Evolutionary conservation across 2,888 invertebrate genomes (phyloP).

Genomic region (Thera obeliscata): DNA sequence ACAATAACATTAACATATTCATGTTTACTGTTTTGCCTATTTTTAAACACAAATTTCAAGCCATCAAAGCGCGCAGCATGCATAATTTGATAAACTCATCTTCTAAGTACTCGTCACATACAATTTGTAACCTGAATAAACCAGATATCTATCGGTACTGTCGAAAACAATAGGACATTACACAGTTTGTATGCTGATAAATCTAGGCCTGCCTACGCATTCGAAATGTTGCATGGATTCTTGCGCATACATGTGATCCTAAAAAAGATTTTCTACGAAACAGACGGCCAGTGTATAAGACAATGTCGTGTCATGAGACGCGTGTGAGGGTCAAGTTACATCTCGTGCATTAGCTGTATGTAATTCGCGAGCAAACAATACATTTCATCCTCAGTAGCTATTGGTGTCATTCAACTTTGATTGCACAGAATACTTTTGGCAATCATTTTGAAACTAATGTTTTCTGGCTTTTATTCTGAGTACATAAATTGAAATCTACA

Average conservation of each 20-base stretch:
- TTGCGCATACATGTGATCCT: slow-evolving; percentile 54
- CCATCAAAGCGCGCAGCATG: slow-evolving; percentile 16
- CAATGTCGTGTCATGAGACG: slow-evolving; percentile 60
- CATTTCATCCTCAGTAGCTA: slow-evolving; percentile 29
- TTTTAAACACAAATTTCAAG: slow-evolving; percentile 13
- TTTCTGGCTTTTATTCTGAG: not conserved
- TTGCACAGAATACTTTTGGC: slow-evolving; percentile 22
- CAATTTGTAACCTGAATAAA: slow-evolving; percentile 59
- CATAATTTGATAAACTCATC: slow-evolving; percentile 20
- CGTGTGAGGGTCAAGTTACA: slow-evolving; percentile 51
- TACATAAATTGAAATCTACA: no score
- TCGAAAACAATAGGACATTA: slow-evolving; percentile 66
- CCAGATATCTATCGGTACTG: slow-evolving; percentile 57
- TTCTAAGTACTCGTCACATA: slow-evolving; percentile 44
- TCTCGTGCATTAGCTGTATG: slow-evolving; percentile 34
- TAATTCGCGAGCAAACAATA: slow-evolving; percentile 35
- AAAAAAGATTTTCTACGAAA: slow-evolving; percentile 64
- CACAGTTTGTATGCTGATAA: slow-evolving; percentile 58
- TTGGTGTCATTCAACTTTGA: slow-evolving; percentile 46
- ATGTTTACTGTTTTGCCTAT: not conserved
- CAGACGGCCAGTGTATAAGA: slow-evolving; percentile 53
- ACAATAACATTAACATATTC: not conserved
- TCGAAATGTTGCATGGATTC: slow-evolving; percentile 53
- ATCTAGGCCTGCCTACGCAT: slow-evolving; percentile 63
- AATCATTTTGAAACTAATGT: slow-evolving; percentile 5